Evolutionary conservation across 2,797 vertebrate genomes (phyloP).

Genomic region (Anguilla pacifica): DNA sequence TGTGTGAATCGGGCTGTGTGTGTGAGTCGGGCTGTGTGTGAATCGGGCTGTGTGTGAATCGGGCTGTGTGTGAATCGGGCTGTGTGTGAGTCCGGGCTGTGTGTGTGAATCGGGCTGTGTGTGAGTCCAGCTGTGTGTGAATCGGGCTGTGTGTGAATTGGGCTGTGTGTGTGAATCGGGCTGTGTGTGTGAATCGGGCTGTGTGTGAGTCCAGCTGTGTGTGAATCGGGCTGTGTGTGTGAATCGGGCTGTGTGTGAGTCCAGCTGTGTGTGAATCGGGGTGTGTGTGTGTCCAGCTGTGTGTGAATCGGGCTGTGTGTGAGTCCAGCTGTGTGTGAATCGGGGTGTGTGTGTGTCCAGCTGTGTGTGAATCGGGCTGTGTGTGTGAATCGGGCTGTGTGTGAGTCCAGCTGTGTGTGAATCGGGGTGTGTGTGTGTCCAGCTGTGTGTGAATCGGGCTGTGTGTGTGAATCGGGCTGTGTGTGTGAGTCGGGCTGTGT

Average conservation of each 20-base stretch:
- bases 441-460: too few species aligned
- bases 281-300: too few species aligned
- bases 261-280: too few species aligned
- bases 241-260: too few species aligned
- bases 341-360: too few species aligned
- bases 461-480: too few species aligned
- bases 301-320: neutral
- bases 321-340: too few species aligned
- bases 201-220: neutral
- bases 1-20: constrained; percentile 10
- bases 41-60: neutral
- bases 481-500: neutral
- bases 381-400: neutral
- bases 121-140: constrained; percentile 27
- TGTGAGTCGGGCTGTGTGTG: neutral
- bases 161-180: too few species aligned
- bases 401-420: neutral
- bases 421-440: neutral
- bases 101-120: constrained; percentile 5
- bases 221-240: too few species aligned
- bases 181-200: too few species aligned
- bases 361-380: too few species aligned
- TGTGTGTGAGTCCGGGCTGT: too few species aligned
- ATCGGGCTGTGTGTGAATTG: neutral
- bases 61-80: neutral